Evolutionary conservation across 2,797 vertebrate species (phyloP).

Genomic region (Scyliorhinus canicula): DNA sequence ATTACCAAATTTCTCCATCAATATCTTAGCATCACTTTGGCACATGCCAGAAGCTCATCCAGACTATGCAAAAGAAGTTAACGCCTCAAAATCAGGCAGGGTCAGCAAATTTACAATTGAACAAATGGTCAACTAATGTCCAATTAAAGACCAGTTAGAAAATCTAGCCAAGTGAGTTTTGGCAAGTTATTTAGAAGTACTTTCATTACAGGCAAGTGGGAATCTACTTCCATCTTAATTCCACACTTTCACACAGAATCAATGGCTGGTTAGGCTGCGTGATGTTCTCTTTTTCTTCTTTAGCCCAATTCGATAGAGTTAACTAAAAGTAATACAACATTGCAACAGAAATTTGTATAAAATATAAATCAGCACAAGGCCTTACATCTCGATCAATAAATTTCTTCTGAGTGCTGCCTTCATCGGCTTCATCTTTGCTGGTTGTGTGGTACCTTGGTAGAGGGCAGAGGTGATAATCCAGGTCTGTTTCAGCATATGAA

Average conservation of each 20-base stretch:
- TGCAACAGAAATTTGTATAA: background rate
- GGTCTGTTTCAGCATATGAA: constrained; percentile 66
- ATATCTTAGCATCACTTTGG: too few relatives aligned
- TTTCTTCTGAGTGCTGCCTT: constrained; percentile 59
- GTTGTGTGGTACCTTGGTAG: constrained; percentile 64
- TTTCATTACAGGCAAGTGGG: too few relatives aligned
- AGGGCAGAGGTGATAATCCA: constrained; percentile 77
- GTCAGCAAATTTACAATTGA: too few relatives aligned
- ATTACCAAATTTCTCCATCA: too few relatives aligned
- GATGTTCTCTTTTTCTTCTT: background rate
- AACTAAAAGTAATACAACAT: background rate
- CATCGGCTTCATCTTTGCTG: constrained; percentile 49
- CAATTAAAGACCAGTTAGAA: too few relatives aligned
- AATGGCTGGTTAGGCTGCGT: background rate
- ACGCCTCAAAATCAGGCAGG: too few relatives aligned
- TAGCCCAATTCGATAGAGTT: background rate
- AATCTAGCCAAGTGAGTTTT: too few relatives aligned
- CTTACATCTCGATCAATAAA: constrained; percentile 66
- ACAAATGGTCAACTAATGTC: too few relatives aligned
- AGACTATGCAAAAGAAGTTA: too few relatives aligned
- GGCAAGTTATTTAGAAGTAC: too few relatives aligned
- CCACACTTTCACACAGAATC: background rate
- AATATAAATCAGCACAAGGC: background rate
- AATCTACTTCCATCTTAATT: background rate
- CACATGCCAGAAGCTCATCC: background rate